Base-by-base conservation (phyloP, 2,888 invertebrate species). In the Abrostola tripartita region DNA sequence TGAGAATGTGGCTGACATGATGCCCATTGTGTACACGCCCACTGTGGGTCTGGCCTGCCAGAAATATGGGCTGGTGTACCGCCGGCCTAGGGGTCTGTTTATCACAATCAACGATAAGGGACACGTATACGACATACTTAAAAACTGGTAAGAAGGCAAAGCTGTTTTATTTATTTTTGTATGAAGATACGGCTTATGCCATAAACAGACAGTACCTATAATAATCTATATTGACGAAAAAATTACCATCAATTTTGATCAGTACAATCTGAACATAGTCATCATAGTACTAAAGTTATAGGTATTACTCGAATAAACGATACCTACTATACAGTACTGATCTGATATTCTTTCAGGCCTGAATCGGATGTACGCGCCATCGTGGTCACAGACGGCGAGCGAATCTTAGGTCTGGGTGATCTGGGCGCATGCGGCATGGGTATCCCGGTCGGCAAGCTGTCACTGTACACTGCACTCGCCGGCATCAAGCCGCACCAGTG, bases 21-120 rank as follows among this genome's bases (percentile, higher is more conserved):
- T 99, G 98, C 99, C 99, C 0, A 96, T 99, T 68, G 99, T 99
- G n/a, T 99, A 99, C 93, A 99, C 99, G 0, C 99, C 99, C 0
- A 98, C 99, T 0, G 99, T 99, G 10, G 99, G 99, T 5, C 95
- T 98, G 81, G 99, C 99, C 37, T 99, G 99, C 92, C 99, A 99
- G 94, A 98, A 99, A 90, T 99, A 97, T 91, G 99, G 99, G 24
- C 95, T 98, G 73, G 97, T 99, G 73, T 99, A 97, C 93, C 96
- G 97, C 78, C 95, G 98, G 74, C 99, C 99, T 1, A 96, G 98
- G 76, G 99, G 99, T 6, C 95, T 99, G 58, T 99, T 98, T 92
- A 98, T 99, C 85, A 98, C 99, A 51, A 99, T 99, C 74, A 96
- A 99, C 88, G 99, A 99, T 89, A 98, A 97, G 90, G 99, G 98